Conservation (phyloP, 2,797 vertebrate species). For the Diglossa cyanea region DNA sequence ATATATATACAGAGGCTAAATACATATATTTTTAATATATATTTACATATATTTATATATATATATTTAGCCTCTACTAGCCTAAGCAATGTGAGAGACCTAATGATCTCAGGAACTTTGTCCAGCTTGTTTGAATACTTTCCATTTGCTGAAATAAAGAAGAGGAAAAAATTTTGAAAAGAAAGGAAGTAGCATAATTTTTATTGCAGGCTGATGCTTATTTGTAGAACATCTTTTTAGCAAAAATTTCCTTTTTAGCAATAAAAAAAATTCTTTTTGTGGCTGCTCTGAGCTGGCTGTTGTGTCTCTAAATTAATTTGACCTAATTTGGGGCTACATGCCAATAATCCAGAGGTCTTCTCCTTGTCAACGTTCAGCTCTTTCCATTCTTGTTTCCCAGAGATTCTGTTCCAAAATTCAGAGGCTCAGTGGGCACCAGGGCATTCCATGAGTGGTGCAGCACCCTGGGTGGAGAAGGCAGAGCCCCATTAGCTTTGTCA, state of each 20-base stretch:
- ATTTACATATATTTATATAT: too few relatives aligned
- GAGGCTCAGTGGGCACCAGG: constrained; percentile 48
- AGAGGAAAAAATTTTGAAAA: fast-evolving
- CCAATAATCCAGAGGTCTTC: background rate
- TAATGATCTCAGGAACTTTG: background rate
- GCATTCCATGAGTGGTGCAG: constrained; percentile 26
- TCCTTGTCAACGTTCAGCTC: background rate
- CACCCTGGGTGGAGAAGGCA: background rate
- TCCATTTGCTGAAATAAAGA: background rate
- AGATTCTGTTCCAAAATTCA: constrained; percentile 49
- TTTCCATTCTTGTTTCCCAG: constrained; percentile 43
- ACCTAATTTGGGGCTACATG: background rate
- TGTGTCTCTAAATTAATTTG: background rate
- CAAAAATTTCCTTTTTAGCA: background rate
- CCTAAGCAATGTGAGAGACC: background rate
- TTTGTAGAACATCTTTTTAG: background rate
- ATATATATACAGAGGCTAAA: too few relatives aligned
- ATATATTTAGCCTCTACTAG: background rate
- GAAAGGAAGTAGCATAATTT: background rate
- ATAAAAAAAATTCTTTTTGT: background rate
- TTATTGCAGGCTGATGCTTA: background rate
- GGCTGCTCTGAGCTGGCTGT: background rate
- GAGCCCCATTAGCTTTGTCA: background rate
- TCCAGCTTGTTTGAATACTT: background rate
- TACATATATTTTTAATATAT: too few relatives aligned